Evolutionary conservation across 2,797 vertebrate species (phyloP).

Genomic region (Tapirus indicus): DNA sequence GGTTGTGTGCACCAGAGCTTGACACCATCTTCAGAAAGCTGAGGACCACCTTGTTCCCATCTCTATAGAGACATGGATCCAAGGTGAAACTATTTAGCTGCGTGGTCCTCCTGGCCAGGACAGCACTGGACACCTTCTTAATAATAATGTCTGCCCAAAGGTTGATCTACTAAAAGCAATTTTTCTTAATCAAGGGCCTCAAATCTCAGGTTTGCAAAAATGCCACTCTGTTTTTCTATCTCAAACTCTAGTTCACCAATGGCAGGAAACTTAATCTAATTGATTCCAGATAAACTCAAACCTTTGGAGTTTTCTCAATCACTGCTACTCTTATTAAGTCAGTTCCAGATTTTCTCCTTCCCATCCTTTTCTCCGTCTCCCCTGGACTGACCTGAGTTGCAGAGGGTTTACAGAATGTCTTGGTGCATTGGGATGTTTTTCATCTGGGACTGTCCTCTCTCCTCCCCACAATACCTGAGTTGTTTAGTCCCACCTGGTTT

Average conservation of each 20-base stretch:
- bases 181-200: background rate
- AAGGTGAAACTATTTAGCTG: background rate
- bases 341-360: background rate
- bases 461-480: background rate
- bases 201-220: background rate
- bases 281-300: background rate
- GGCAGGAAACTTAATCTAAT: background rate
- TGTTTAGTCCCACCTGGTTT: background rate
- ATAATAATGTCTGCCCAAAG: background rate
- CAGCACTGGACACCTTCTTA: background rate
- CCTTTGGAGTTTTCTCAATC: background rate
- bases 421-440: background rate
- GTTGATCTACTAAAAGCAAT: background rate
- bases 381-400: background rate
- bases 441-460: background rate
- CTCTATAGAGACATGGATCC: constrained; percentile 48
- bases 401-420: background rate
- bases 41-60: background rate
- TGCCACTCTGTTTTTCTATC: background rate
- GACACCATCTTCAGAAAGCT: background rate
- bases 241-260: background rate
- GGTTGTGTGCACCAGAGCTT: background rate
- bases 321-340: background rate
- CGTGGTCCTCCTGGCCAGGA: background rate
- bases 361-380: background rate